Conservation (phyloP, 2,797 vertebrate species). For the Heliangelus exortis region DNA sequence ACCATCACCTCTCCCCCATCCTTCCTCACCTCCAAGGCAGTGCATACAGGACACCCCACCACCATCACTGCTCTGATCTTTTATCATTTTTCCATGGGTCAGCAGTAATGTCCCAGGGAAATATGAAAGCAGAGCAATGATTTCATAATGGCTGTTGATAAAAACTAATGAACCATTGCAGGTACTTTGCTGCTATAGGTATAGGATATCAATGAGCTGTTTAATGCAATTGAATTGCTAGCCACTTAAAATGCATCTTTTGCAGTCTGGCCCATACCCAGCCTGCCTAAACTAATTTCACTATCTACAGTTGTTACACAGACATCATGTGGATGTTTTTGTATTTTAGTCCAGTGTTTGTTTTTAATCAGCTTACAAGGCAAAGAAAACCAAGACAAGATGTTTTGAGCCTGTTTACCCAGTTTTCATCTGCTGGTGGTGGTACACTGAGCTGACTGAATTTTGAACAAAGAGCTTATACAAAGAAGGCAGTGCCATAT, state of each 20-base stretch:
- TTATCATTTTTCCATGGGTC: background rate
- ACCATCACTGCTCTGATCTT: background rate
- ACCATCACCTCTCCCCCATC: background rate
- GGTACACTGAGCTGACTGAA: background rate
- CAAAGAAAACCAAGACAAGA: slow-evolving; percentile 35
- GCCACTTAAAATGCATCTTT: slow-evolving; percentile 21
- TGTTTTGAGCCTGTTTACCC: slow-evolving; percentile 25
- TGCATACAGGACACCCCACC: too few relatives aligned
- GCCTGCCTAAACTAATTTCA: slow-evolving; percentile 44
- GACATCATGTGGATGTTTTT: background rate
- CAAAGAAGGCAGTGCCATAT: background rate
- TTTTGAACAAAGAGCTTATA: background rate
- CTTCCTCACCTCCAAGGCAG: background rate
- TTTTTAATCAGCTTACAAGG: slow-evolving; percentile 34
- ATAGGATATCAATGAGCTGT: slow-evolving; percentile 18
- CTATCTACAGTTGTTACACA: background rate
- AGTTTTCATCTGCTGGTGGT: background rate
- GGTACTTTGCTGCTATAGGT: background rate
- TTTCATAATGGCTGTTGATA: slow-evolving; percentile 59
- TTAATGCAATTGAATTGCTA: slow-evolving; percentile 30
- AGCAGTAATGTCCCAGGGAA: background rate
- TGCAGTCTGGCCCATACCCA: slow-evolving; percentile 33
- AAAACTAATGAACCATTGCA: slow-evolving; percentile 38
- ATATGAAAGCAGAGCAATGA: slow-evolving; percentile 1
- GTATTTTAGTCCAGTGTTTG: background rate